Percentiles rank a stretch among this genome's conserved stretches.
These are phyloP conservation scores for Megastigmus dorsalis DNA, from an alignment of 2,888 invertebrate species.

Conservation along the genomic window DNA sequence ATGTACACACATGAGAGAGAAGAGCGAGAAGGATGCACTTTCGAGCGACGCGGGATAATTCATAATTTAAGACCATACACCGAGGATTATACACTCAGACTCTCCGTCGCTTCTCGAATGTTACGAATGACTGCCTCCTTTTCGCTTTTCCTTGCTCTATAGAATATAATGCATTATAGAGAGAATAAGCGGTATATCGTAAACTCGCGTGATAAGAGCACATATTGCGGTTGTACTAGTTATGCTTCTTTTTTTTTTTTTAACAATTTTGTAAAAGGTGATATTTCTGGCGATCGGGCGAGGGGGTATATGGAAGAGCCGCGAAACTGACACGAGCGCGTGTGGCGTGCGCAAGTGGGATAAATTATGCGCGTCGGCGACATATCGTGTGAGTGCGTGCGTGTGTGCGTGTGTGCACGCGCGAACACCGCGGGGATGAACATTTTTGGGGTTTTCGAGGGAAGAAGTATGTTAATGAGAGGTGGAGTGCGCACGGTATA, in stretches of 20 bases:
- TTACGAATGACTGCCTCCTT: neutral
- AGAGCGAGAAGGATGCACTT: neutral
- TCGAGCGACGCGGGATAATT: conserved; percentile 16
- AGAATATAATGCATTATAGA: no score
- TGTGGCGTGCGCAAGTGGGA: neutral
- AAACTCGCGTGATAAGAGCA: neutral
- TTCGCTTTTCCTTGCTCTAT: neutral
- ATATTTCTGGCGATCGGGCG: neutral
- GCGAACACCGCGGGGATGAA: neutral
- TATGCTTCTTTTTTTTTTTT: neutral
- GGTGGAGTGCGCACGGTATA: conserved; percentile 51
- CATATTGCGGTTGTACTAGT: no score
- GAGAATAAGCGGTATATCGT: no score
- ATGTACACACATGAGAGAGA: neutral
- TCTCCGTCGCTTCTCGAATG: neutral
- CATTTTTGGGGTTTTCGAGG: conserved; percentile 5
- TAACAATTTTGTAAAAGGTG: conserved; percentile 5
- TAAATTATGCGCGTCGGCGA: conserved; percentile 9
- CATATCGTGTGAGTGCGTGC: neutral
- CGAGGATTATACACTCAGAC: neutral
- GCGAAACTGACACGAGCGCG: neutral
- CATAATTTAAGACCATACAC: conserved; percentile 11
- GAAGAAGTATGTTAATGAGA: conserved; percentile 51
- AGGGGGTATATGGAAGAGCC: no score
- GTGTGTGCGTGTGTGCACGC: no score